A percentile compares a stretch with the other conserved stretches of the same genome.
phyloP scores from a whole-genome alignment of 2,888 invertebrate genomes.

The Lycia hirtaria region DNA sequence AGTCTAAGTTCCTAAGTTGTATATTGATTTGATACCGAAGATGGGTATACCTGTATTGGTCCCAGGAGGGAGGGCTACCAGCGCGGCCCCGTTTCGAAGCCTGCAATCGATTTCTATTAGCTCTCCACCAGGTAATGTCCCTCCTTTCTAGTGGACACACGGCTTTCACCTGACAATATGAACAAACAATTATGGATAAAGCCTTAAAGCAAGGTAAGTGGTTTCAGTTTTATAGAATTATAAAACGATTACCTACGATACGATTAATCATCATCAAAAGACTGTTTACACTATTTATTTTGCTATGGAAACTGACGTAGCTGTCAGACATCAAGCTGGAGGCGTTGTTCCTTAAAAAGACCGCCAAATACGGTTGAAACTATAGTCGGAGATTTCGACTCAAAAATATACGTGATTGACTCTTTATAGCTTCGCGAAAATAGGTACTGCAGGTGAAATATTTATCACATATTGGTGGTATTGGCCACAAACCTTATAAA shows the following conservation, averaged over 20 bases:
- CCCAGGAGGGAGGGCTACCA: conserved; percentile 47
- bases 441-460: neutral
- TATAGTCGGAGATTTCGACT: no score
- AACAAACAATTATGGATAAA: neutral
- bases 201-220: neutral
- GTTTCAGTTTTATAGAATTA: neutral
- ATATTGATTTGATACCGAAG: conserved; percentile 11
- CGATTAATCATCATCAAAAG: no score
- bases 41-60: conserved; percentile 57
- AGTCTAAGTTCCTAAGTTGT: no score
- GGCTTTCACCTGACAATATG: conserved; percentile 81
- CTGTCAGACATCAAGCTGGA: no score
- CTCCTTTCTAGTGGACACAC: conserved; percentile 84
- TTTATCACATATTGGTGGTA: no score
- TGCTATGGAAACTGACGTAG: no score
- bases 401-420: no score
- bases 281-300: no score
- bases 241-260: no score
- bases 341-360: no score
- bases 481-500: conserved; percentile 84
- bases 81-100: conserved; percentile 38
- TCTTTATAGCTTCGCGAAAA: no score
- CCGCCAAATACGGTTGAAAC: no score
- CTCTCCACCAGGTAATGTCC: conserved; percentile 66
- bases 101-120: conserved; percentile 49